Evolutionary conservation across 2,113 vertebrate species (phyloP).

Genomic region (Ia io): DNA sequence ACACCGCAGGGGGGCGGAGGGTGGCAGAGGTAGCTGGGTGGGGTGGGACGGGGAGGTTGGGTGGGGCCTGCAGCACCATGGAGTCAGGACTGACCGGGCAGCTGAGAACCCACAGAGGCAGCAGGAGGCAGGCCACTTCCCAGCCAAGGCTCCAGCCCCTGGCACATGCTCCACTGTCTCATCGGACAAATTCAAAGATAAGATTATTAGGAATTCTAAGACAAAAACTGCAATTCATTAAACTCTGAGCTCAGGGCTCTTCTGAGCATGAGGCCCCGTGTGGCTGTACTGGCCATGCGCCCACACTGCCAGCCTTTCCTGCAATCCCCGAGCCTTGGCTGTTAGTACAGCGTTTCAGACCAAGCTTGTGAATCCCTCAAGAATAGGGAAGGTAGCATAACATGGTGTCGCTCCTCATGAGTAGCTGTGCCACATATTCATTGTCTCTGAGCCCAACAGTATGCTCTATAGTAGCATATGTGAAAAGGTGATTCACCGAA

Average conservation of each 20-base stretch:
- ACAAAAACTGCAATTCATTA: neutral
- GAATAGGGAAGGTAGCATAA: neutral
- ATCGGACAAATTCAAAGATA: neutral
- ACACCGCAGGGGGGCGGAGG: neutral
- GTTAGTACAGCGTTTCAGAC: neutral
- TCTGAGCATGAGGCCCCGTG: neutral
- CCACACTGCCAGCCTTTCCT: neutral
- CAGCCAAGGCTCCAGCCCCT: neutral
- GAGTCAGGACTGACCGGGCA: neutral
- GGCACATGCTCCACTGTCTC: neutral
- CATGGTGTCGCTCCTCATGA: neutral
- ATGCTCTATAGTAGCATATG: too few species aligned
- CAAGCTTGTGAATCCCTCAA: neutral
- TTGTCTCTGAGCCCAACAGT: neutral
- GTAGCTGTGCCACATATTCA: fast-evolving
- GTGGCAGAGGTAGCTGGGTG: neutral
- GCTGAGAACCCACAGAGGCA: neutral
- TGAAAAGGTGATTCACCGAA: neutral
- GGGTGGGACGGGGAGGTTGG: neutral
- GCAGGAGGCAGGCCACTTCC: neutral
- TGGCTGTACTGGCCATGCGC: fast-evolving
- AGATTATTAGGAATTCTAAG: neutral
- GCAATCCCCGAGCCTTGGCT: neutral
- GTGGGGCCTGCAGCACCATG: neutral
- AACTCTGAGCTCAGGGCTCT: neutral